Percentiles rank a stretch among this genome's conserved stretches.
Conservation (phyloP, 1,140 invertebrate genomes). For the Cydia amplana region DNA sequence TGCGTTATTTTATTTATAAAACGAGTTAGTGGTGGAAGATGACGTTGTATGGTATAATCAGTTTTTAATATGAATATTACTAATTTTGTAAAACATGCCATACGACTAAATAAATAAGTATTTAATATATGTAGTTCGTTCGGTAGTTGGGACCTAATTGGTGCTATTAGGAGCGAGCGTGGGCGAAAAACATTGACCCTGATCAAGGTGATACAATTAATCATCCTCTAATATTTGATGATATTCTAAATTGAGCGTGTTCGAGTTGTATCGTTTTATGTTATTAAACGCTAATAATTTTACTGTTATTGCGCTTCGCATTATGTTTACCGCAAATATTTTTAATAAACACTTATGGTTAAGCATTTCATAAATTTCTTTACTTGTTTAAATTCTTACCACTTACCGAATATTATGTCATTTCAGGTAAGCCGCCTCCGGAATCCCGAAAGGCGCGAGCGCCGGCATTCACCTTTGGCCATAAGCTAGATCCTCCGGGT, state of each 20-base stretch:
- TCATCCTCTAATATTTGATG: not conserved
- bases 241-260: not conserved
- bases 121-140: no score
- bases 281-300: not conserved
- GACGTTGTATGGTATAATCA: not conserved
- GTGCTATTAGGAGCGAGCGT: conserved; percentile 41
- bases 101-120: no score
- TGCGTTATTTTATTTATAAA: not conserved
- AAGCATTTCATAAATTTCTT: no score
- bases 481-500: conserved; percentile 80
- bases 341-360: not conserved
- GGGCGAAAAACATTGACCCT: conserved; percentile 61
- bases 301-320: no score
- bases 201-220: conserved; percentile 52
- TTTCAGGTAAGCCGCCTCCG: conserved; percentile 84
- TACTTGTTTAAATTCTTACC: not conserved
- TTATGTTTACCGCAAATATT: not conserved
- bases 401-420: conserved; percentile 1
- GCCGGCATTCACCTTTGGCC: conserved; percentile 89
- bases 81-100: no score
- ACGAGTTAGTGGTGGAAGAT: not conserved
- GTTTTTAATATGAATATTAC: not conserved
- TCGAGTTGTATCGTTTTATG: not conserved
- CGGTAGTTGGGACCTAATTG: conserved; percentile 4
- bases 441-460: conserved; percentile 88